Evolutionary conservation across 1,140 invertebrate genomes (phyloP), one percentile per base, ranked within the genome.

Genomic region (Tribolium madens): DNA sequence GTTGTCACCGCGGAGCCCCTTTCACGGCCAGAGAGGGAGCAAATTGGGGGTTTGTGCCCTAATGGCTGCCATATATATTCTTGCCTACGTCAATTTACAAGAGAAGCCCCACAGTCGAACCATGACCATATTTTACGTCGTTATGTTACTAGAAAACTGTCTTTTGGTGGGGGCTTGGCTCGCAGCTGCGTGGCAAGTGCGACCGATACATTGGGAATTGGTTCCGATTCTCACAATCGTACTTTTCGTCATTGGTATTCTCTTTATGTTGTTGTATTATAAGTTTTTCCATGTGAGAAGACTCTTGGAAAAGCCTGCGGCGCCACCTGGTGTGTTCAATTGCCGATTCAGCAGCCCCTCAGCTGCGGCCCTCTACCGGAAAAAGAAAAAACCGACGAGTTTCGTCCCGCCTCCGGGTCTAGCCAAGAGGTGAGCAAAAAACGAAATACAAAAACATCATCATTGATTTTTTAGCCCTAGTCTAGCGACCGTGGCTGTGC

Each of bases 51-150:
- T 89, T 88, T 76, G 92, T 10, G 90, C 92, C 0, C 85, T 96
- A 3, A 91, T 96, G 36, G 94, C 95, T 0, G 95, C 94, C 82
- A 91, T 97, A 14, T 96, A 97, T 86, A 91, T 96, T 13, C 95
- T 97, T 84, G 94, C 94, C n/a, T 97, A 96, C 83, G 90, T 97
- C 46, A 97, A 97, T 87, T 87, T 97, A 50, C 93, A 96, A 77
- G 92, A 95, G 80, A 83, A 84, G 75, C 83, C 84, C 1, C 84
- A 84, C 74, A 76, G 81, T 75, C 78, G 84, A 9, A 86, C 84
- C 5, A 86, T 86, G 92, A 86, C 91, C 7, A 94, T 94, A 70
- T 97, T 95, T 88, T 97, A 97, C 86, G 89, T 93, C n/a, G 94
- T 96, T 26, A 96, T 97, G 95, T 92, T 95, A 84, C 87, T 96